Conservation (phyloP, 2,888 invertebrate genomes). For the Melikaiella ostensackeni region DNA sequence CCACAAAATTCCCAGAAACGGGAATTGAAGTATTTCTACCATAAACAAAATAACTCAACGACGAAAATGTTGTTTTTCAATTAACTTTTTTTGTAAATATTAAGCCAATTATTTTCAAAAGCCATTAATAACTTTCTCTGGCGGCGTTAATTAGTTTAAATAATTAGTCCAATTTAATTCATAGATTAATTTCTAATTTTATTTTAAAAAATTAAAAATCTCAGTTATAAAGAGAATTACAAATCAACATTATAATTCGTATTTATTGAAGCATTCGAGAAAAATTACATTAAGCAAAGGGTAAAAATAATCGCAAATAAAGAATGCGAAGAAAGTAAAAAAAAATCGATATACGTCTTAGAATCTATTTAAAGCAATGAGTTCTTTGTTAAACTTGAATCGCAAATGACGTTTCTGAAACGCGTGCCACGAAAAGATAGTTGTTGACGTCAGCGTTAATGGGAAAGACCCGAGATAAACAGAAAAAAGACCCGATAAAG, state of each 20-base stretch:
- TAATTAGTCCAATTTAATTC: too few species aligned
- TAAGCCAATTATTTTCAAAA: neutral
- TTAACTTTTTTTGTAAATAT: neutral
- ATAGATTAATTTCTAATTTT: too few species aligned
- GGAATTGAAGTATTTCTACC: neutral
- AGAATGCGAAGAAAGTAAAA: neutral
- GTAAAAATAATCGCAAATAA: neutral
- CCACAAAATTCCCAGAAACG: neutral
- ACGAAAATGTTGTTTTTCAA: neutral
- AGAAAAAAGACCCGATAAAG: too few species aligned
- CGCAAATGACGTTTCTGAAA: constrained; percentile 22
- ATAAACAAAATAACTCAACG: neutral
- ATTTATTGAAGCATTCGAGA: neutral
- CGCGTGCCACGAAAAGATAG: constrained; percentile 17
- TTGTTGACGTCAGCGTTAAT: neutral
- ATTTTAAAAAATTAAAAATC: neutral
- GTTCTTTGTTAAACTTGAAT: constrained; percentile 8
- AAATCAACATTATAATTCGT: neutral
- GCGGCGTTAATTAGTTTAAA: too few species aligned
- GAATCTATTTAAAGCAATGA: constrained; percentile 28
- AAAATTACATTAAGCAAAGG: neutral
- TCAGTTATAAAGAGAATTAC: neutral
- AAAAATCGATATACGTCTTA: constrained; percentile 12
- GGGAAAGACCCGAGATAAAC: neutral
- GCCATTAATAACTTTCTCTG: too few species aligned